A percentile compares a stretch with the other conserved stretches of the same genome.
phyloP scores from a whole-genome alignment of 2,113 vertebrate genomes.

The Tautogolabrus adspersus region DNA sequence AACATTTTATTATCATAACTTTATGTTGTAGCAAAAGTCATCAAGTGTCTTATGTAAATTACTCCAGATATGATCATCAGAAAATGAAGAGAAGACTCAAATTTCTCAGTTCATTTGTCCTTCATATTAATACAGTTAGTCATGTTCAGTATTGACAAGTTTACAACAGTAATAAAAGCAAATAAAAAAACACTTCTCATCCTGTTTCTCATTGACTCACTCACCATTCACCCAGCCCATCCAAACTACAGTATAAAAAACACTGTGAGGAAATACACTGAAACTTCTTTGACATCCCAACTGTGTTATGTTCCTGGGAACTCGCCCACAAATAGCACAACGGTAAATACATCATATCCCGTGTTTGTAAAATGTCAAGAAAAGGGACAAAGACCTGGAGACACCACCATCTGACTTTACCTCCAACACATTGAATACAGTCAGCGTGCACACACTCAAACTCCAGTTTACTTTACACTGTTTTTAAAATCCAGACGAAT shows the following conservation, averaged over 20 bases:
- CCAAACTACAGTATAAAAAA: conserved; percentile 42
- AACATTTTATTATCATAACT: conserved; percentile 58
- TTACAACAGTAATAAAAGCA: conserved; percentile 42
- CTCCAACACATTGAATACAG: conserved; percentile 53
- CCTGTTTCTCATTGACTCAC: conserved; percentile 14
- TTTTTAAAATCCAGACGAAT: not conserved
- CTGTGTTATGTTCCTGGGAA: not conserved
- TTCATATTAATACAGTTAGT: conserved; percentile 14
- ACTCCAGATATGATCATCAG: not conserved
- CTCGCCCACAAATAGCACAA: conserved; percentile 5
- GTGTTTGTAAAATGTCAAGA: conserved; percentile 21
- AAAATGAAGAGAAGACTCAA: conserved; percentile 9
- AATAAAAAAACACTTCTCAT: conserved; percentile 16
- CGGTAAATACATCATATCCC: conserved; percentile 18
- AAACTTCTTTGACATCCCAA: conserved; percentile 16
- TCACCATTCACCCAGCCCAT: conserved; percentile 35
- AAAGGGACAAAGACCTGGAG: conserved; percentile 21
- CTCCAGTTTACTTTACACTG: conserved; percentile 44
- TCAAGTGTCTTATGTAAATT: conserved; percentile 47
- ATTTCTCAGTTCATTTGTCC: not conserved
- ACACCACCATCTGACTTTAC: conserved; percentile 24
- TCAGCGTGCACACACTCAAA: conserved; percentile 51
- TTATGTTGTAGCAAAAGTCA: conserved; percentile 42
- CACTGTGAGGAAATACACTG: conserved; percentile 23
- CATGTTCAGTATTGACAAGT: conserved; percentile 48